Conservation (phyloP, 2,888 invertebrate genomes). For the Dynastes grantii region DNA sequence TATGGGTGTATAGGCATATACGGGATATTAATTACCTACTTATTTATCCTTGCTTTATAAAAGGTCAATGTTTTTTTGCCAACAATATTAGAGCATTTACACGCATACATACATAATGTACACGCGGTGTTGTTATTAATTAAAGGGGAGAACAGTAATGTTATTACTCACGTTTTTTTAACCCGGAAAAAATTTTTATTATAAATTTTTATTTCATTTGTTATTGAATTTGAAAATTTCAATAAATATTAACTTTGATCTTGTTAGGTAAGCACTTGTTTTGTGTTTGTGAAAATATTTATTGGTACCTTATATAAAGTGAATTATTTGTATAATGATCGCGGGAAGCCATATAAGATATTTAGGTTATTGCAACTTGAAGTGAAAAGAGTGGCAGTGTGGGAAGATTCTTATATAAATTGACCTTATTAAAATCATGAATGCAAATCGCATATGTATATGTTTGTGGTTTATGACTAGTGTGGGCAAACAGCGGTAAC, state of each 20-base stretch:
- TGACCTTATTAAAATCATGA: neutral
- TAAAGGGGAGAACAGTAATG: neutral
- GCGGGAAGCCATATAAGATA: neutral
- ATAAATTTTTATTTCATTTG: too few species aligned
- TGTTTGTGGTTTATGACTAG: too few species aligned
- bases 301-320: too few species aligned
- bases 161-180: neutral
- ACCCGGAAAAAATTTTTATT: too few species aligned
- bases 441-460: too few species aligned
- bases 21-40: conserved; percentile 14
- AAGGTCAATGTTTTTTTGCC: conserved; percentile 21
- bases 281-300: too few species aligned
- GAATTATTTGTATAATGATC: too few species aligned
- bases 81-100: too few species aligned
- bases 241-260: too few species aligned
- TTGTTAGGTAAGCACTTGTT: too few species aligned
- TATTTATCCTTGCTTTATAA: conserved; percentile 4
- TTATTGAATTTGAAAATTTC: too few species aligned
- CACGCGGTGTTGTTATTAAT: neutral
- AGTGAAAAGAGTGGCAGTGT: neutral
- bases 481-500: too few species aligned
- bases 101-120: neutral
- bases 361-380: conserved; percentile 2
- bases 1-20: neutral
- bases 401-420: neutral